A percentile compares a stretch with the other conserved stretches of the same genome.
Evolutionary conservation across 2,113 vertebrate species (phyloP).

Genomic region (Myanophis thanlyinensis): DNA sequence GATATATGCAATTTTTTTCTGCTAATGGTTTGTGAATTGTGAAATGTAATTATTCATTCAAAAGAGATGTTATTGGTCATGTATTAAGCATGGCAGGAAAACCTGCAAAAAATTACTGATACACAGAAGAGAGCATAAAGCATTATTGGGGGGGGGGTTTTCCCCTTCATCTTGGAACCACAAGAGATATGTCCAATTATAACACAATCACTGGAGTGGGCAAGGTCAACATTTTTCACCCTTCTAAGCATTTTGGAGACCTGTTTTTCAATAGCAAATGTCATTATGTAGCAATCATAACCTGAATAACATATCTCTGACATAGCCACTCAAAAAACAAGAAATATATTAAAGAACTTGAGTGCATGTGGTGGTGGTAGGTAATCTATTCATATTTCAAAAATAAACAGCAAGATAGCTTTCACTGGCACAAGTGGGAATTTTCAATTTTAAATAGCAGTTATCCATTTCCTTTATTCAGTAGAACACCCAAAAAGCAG

Average conservation of each 20-base stretch:
- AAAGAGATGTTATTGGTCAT: conserved; percentile 12
- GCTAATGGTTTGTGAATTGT: conserved; percentile 30
- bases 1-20: conserved; percentile 46
- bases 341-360: not conserved
- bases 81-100: conserved; percentile 26
- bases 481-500: not conserved
- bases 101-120: conserved; percentile 26
- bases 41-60: conserved; percentile 34
- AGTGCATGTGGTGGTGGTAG: not conserved
- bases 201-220: not conserved
- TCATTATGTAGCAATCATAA: not conserved
- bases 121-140: conserved; percentile 3
- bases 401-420: not conserved
- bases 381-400: not conserved
- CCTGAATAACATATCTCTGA: not conserved
- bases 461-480: not conserved
- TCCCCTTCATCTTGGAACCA: not conserved
- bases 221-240: not conserved
- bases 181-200: not conserved
- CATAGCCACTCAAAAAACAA: not conserved
- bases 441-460: not conserved
- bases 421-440: not conserved
- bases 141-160: not conserved
- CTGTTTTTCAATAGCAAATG: not conserved
- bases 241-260: not conserved